Evolutionary conservation across 2,888 invertebrate genomes (phyloP).

Genomic region (Drosophila kambysellisi): DNA sequence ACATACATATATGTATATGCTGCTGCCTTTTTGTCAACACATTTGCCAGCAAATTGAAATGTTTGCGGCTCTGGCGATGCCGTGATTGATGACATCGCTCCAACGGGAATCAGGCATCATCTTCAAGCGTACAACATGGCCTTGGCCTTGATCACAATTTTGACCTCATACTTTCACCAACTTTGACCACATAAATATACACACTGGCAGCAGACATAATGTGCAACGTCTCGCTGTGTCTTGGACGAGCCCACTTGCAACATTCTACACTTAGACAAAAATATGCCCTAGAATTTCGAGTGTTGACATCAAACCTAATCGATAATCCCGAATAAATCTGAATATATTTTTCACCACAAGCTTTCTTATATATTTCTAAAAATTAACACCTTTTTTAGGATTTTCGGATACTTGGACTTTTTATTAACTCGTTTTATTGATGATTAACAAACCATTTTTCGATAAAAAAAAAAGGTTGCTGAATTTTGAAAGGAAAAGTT

Average conservation of each 20-base stretch:
- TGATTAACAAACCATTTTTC: not conserved
- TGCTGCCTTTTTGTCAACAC: slow-evolving; percentile 66
- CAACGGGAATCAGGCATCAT: not conserved
- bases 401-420: not conserved
- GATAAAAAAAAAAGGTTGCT: not conserved
- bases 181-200: not conserved
- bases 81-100: slow-evolving; percentile 52
- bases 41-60: slow-evolving; percentile 73
- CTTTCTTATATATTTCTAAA: not conserved
- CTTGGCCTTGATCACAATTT: slow-evolving; percentile 7
- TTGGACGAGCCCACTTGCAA: slow-evolving; percentile 6
- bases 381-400: not conserved
- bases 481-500: not conserved
- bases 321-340: not conserved
- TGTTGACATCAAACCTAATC: not conserved
- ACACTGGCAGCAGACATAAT: slow-evolving; percentile 13
- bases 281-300: not conserved
- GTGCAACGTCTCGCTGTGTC: not conserved
- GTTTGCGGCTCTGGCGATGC: slow-evolving; percentile 51
- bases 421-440: not conserved
- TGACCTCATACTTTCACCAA: not conserved
- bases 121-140: not conserved
- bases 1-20: not conserved
- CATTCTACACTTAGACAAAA: not conserved
- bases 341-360: not conserved